phyloP scores from a whole-genome alignment of 2,797 vertebrate genomes.

The Euthynnus affinis region DNA sequence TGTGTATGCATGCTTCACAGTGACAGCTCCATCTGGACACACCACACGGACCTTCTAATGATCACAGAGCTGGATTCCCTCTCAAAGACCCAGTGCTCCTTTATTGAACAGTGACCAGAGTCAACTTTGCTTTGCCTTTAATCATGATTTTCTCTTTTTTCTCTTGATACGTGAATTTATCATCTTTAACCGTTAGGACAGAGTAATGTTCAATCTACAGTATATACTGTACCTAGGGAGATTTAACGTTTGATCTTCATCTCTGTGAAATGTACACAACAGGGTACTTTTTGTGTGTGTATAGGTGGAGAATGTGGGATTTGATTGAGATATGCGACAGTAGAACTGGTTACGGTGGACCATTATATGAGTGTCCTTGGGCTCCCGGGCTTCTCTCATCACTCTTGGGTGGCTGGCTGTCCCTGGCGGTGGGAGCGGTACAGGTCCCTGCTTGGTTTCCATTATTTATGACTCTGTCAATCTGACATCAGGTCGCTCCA shows the following conservation, averaged over 20 bases:
- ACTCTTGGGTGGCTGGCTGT: conserved; percentile 69
- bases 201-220: conserved; percentile 50
- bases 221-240: conserved; percentile 15
- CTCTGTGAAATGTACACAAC: conserved; percentile 52
- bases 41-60: conserved; percentile 65
- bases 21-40: conserved; percentile 81
- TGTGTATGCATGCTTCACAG: conserved; percentile 67
- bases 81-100: conserved; percentile 59
- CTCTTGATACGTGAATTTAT: conserved; percentile 47
- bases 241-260: conserved; percentile 66
- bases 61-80: conserved; percentile 72
- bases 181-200: conserved; percentile 18
- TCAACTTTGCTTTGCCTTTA: conserved; percentile 56
- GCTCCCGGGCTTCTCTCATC: conserved; percentile 70
- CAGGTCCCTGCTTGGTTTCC: conserved; percentile 57
- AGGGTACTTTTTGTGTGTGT: conserved; percentile 41
- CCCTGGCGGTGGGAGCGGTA: conserved; percentile 66
- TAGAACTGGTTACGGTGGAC: conserved; percentile 66
- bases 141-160: conserved; percentile 37
- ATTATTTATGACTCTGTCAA: conserved; percentile 81
- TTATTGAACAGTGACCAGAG: conserved; percentile 57
- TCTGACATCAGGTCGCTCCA: conserved; percentile 70
- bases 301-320: conserved; percentile 38
- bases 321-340: conserved; percentile 81
- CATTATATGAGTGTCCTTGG: conserved; percentile 83